phyloP scores from a whole-genome alignment of 2,888 invertebrate species.

The Odontothrips loti region DNA sequence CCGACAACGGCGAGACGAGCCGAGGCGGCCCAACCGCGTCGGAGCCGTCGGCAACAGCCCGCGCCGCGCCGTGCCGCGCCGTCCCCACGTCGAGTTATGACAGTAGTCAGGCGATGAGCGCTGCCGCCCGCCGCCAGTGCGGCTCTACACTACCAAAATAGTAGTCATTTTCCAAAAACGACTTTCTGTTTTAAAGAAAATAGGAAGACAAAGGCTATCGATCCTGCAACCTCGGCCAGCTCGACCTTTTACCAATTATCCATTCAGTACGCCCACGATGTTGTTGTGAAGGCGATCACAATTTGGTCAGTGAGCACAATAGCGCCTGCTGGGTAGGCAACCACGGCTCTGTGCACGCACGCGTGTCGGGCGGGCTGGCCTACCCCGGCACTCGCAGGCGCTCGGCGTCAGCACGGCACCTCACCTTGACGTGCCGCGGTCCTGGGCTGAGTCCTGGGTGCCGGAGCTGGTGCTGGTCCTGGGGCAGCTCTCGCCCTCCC shows the following conservation, averaged over 20 bases:
- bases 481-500: not conserved
- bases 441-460: not conserved
- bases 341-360: not conserved
- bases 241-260: not conserved
- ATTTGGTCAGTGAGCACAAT: too few species aligned
- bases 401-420: not conserved
- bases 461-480: not conserved
- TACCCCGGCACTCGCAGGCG: not conserved
- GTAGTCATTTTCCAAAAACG: too few species aligned
- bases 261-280: not conserved
- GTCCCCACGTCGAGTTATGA: constrained; percentile 14
- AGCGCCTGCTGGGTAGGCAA: not conserved
- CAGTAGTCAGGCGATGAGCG: constrained; percentile 16
- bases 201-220: not conserved
- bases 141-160: not conserved
- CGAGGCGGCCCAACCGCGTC: too few species aligned
- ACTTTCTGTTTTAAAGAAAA: too few species aligned
- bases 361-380: not conserved
- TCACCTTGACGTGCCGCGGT: not conserved
- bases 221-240: not conserved
- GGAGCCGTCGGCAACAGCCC: too few species aligned
- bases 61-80: not conserved
- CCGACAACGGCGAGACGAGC: too few species aligned
- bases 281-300: too few species aligned
- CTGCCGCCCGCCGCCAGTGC: not conserved